Percentiles rank a stretch among this genome's conserved stretches.
Conservation (phyloP, 2,113 vertebrate species). For the Alouatta palliata region DNA sequence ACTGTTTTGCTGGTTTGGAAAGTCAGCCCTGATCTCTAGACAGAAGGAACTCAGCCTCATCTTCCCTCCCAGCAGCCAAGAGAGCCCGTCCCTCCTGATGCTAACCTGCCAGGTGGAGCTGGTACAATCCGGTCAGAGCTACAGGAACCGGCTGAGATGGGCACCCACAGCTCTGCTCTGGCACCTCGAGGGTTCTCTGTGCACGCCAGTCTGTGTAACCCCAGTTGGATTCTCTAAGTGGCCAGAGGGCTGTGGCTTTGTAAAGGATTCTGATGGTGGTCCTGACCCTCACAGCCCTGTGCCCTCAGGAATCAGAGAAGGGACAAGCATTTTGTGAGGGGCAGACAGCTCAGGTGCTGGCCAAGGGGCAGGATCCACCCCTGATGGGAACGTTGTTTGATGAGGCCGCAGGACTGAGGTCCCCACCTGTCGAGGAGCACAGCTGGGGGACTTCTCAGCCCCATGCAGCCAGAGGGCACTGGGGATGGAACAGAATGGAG, state of each 20-base stretch:
- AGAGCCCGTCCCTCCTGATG: background rate
- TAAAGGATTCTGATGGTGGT: background rate
- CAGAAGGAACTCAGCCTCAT: fast-evolving
- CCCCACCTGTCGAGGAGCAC: background rate
- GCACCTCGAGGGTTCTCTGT: background rate
- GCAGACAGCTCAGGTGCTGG: background rate
- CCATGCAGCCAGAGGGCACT: background rate
- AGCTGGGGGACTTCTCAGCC: background rate
- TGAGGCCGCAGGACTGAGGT: background rate
- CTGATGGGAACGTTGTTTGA: fast-evolving
- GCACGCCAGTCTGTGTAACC: background rate
- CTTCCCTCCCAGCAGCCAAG: background rate
- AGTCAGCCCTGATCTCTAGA: background rate
- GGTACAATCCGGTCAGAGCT: background rate
- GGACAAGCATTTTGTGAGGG: too few species aligned
- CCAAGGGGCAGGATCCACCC: background rate
- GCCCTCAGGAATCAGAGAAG: background rate
- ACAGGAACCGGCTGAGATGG: too few species aligned
- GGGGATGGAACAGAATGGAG: background rate
- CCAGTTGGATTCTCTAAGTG: background rate
- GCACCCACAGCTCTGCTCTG: background rate
- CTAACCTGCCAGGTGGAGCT: too few species aligned
- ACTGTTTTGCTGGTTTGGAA: background rate
- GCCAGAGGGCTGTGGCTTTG: background rate
- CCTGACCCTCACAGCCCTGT: background rate